These are phyloP conservation scores for Ephydatia muelleri DNA, from an alignment of 37 sponge, comb jelly and placozoan species.

Conservation along the genomic window DNA sequence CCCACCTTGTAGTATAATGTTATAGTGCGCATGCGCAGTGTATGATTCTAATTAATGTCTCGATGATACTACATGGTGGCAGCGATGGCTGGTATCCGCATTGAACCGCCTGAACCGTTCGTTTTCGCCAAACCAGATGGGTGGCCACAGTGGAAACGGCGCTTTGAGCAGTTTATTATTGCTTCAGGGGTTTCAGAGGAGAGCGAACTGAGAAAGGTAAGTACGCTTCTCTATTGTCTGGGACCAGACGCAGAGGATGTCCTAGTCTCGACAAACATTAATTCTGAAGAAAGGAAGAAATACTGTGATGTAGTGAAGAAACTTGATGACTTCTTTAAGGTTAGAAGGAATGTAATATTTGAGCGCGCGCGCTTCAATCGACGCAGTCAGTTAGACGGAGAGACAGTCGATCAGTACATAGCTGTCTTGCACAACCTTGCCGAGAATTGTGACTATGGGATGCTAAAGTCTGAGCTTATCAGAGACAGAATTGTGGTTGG, in stretches of 20 bases:
- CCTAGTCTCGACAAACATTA: not conserved
- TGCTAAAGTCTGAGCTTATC: conserved; percentile 7
- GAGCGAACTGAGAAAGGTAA: not conserved
- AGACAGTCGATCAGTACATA: conserved; percentile 22
- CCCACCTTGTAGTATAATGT: no score
- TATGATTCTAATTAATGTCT: not conserved
- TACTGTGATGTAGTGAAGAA: conserved; percentile 13
- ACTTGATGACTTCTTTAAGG: not conserved
- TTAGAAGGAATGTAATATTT: not conserved
- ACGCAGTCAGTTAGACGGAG: not conserved
- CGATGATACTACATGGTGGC: not conserved
- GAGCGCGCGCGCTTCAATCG: not conserved
- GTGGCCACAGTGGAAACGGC: conserved; percentile 11
- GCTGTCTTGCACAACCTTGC: conserved; percentile 11
- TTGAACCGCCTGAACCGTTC: not conserved
- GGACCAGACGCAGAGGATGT: conserved; percentile 20
- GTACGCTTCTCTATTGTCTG: conserved; percentile 2
- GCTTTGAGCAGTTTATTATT: conserved; percentile 7
- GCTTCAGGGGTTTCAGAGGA: not conserved
- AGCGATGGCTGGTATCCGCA: not conserved
- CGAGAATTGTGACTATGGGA: conserved; percentile 17
- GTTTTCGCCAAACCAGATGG: not conserved
- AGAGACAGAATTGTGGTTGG: conserved; percentile 12
- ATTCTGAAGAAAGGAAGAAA: conserved; percentile 7
- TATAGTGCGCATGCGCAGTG: not conserved